Evolutionary conservation across 1,140 invertebrate species (phyloP).

Genomic region (Zelostemma sp.): DNA sequence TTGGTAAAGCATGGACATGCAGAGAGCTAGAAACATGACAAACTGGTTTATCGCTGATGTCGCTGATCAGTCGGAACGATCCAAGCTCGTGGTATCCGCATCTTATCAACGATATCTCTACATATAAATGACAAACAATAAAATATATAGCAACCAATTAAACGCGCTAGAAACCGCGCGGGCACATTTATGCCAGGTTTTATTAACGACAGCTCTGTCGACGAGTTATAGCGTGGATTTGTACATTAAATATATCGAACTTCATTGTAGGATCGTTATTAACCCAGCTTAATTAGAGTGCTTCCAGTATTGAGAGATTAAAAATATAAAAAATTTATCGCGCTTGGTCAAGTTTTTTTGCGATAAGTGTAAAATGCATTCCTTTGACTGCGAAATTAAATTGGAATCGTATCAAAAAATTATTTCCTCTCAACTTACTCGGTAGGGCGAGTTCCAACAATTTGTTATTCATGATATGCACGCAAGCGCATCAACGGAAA

Average conservation of each 20-base stretch:
- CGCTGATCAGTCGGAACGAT: slow-evolving; percentile 26
- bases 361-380: too few relatives aligned
- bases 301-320: background rate
- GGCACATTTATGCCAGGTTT: background rate
- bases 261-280: background rate
- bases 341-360: too few relatives aligned
- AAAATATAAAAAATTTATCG: background rate
- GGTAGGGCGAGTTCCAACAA: too few relatives aligned
- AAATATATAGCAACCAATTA: slow-evolving; percentile 30
- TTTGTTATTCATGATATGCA: too few relatives aligned
- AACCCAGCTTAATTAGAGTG: background rate
- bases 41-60: slow-evolving; percentile 27
- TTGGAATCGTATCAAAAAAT: too few relatives aligned
- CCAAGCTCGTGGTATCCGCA: slow-evolving; percentile 30
- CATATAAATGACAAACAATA: slow-evolving; percentile 23
- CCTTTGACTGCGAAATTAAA: background rate
- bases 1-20: slow-evolving; percentile 9
- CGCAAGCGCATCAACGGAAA: background rate
- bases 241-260: slow-evolving; percentile 5
- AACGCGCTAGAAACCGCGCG: slow-evolving; percentile 17
- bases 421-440: too few relatives aligned
- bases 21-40: slow-evolving; percentile 15
- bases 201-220: slow-evolving; percentile 27
- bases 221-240: slow-evolving; percentile 24
- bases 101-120: slow-evolving; percentile 23